Evolutionary conservation across 2,797 vertebrate genomes (phyloP), one percentile per base, ranked within the genome.

Genomic region (Microctenopoma stevenorrisi): DNA sequence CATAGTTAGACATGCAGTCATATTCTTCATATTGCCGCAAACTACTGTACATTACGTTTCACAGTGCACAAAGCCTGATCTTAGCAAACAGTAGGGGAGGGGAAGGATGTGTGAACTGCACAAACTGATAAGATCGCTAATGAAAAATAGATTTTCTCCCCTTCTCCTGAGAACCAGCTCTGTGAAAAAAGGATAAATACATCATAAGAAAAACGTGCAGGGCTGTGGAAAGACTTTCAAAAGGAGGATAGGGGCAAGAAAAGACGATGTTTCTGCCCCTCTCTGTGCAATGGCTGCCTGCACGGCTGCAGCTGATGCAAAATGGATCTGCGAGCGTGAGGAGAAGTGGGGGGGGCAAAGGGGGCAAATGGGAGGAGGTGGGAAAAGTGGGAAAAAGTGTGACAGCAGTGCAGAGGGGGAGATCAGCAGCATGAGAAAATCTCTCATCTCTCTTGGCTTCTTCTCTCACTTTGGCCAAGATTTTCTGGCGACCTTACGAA

Each of bases 391-490:
- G 72, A 64, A 47, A 74, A 61, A 60, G 69, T 74, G 78, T 78
- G 81, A 79, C 69, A 82, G 69, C 57, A 82, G 68, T 63, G 56
- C 22, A 56, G 47, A 61, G 52, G 48, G 37, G 38, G 47, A 35
- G n/a, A 42, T 25, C 49, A 44, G 43, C 42, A 37, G 53, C 25
- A 76, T 69, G 37, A 70, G 74, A 22, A 46, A 72, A 65, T 77
- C 61, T 81, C 78, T 82, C 78, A 83, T 87, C 77, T 66, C 64
- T 79, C 76, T 82, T 51, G 56, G 58, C 44, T 80, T 37, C 50
- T 50, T 81, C 52, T 50, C 82, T 89, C 89, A 90, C 87, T 84
- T 85, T 81, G 87, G 78, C 83, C 88, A 72, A 72, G 72, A 84
- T 86, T 89, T 72, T 56, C 59, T 65, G 69, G 68, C 61, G 68